phyloP scores from a whole-genome alignment of 2,797 vertebrate species.

The Austrolebias charrua region DNA sequence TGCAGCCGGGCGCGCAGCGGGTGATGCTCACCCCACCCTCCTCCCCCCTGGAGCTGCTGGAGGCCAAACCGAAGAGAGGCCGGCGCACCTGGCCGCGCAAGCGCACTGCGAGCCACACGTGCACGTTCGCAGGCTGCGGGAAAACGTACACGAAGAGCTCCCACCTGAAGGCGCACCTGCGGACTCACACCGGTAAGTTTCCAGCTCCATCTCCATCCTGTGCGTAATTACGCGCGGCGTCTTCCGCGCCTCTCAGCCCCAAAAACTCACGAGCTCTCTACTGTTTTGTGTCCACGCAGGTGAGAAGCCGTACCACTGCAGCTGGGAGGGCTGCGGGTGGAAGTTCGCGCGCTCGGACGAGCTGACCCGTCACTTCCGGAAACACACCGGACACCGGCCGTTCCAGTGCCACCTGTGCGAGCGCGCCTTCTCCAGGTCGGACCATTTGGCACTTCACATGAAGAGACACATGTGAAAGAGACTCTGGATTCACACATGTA shows the following conservation, averaged over 20 bases:
- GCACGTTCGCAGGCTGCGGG: conserved; percentile 92
- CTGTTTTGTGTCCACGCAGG: conserved; percentile 75
- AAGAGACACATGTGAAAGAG: conserved; percentile 93
- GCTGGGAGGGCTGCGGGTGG: conserved; percentile 99
- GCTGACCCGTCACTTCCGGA: conserved; percentile 97
- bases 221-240: conserved; percentile 28
- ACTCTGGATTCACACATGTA: conserved; percentile 49
- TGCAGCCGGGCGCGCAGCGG: conserved; percentile 83
- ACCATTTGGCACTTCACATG: conserved; percentile 98
- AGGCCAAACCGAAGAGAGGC: conserved; percentile 93
- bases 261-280: neutral
- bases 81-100: conserved; percentile 97
- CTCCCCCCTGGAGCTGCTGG: conserved; percentile 93
- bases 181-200: conserved; percentile 94
- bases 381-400: conserved; percentile 97
- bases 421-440: conserved; percentile 94
- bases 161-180: conserved; percentile 95
- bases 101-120: conserved; percentile 94
- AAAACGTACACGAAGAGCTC: conserved; percentile 99
- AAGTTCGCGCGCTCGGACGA: conserved; percentile 97
- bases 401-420: conserved; percentile 99
- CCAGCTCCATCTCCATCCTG: neutral
- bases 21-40: conserved; percentile 93
- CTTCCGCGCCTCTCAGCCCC: neutral
- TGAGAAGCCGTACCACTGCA: conserved; percentile 99